A percentile compares a stretch with the other conserved stretches of the same genome.
Evolutionary conservation across 2,797 vertebrate genomes (phyloP).

Genomic region (Thamnophis elegans): DNA sequence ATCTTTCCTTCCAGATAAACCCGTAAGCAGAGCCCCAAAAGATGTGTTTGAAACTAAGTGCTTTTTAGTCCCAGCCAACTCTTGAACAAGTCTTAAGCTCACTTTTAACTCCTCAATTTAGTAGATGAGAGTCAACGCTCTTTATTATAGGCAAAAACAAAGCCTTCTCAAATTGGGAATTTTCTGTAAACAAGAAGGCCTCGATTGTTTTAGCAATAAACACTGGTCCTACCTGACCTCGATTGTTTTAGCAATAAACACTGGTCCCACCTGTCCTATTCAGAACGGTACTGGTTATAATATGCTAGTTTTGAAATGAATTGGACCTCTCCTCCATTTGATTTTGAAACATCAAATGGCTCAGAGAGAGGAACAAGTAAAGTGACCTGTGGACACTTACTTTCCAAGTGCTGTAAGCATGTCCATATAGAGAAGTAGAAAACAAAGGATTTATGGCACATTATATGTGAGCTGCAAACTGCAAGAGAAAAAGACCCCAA

Average conservation of each 20-base stretch:
- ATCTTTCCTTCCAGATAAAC: background rate
- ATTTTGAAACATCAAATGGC: too few relatives aligned
- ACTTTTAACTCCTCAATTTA: background rate
- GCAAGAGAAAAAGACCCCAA: background rate
- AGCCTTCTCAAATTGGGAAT: background rate
- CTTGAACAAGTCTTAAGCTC: background rate
- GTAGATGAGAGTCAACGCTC: background rate
- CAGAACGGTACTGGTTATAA: too few relatives aligned
- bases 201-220: too few relatives aligned
- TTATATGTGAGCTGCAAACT: background rate
- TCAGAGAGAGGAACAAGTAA: background rate
- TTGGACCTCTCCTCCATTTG: too few relatives aligned
- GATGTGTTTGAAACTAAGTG: background rate
- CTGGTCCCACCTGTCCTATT: too few relatives aligned
- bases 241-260: too few relatives aligned
- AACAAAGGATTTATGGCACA: background rate
- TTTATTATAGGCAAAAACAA: background rate
- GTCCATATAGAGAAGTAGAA: background rate
- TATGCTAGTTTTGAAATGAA: too few relatives aligned
- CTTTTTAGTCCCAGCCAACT: too few relatives aligned
- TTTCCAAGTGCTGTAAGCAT: background rate
- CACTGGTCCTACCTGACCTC: too few relatives aligned
- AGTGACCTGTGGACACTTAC: background rate
- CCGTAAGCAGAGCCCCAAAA: background rate
- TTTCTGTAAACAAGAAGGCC: background rate